Conservation (phyloP, 2,888 invertebrate genomes). For the Orthonychiurus folsomi region DNA sequence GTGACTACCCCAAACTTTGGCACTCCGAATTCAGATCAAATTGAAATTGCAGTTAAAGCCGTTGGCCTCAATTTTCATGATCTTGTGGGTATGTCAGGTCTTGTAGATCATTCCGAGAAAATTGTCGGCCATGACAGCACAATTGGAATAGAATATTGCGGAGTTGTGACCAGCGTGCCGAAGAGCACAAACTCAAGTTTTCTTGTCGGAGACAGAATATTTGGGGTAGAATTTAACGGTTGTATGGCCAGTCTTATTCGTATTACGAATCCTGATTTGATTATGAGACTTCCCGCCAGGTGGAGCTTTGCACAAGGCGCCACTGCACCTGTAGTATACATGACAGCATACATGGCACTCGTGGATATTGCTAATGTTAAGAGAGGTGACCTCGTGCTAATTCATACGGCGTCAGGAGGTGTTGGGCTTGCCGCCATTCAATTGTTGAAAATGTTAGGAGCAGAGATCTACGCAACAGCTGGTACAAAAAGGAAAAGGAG, state of each 20-base stretch:
- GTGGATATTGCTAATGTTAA: not conserved
- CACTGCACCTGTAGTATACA: not conserved
- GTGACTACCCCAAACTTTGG: not conserved
- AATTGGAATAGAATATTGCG: not conserved
- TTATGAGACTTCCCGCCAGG: not conserved
- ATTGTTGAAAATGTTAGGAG: not conserved
- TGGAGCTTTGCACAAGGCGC: not conserved
- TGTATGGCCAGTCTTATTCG: not conserved
- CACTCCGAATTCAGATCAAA: not conserved
- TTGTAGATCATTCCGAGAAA: not conserved
- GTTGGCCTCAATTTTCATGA: not conserved
- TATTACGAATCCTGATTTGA: not conserved
- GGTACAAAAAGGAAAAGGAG: conserved; percentile 2
- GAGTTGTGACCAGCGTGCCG: not conserved
- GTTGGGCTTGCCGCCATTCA: conserved; percentile 1
- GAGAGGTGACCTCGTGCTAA: not conserved
- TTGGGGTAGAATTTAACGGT: not conserved
- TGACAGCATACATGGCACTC: not conserved
- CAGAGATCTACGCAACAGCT: conserved; percentile 7
- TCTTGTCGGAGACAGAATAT: not conserved
- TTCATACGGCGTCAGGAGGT: conserved; percentile 6
- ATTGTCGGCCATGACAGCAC: not conserved
- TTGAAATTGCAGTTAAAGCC: not conserved
- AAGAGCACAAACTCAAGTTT: not conserved
- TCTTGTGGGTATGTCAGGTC: not conserved